Conservation (phyloP, 23 tunicate species). For the Halocynthia aurantium region DNA sequence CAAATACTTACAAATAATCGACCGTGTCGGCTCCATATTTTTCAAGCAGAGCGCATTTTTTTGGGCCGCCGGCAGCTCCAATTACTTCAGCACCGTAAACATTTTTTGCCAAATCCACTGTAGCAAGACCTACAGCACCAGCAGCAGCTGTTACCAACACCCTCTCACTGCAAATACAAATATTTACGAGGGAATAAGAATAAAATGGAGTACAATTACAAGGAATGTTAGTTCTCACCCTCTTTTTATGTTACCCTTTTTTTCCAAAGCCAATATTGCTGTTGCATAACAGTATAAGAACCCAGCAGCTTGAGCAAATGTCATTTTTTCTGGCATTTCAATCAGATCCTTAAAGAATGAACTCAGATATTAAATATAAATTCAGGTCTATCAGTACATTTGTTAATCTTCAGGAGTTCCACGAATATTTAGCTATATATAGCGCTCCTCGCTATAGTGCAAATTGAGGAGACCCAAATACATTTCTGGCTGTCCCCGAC, state of each 20-base stretch:
- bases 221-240: constrained; percentile 18
- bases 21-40: constrained; percentile 55
- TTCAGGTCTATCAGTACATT: no score
- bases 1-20: constrained; percentile 39
- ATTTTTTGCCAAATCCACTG: constrained; percentile 72
- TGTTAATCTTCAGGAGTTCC: no score
- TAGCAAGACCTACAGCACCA: constrained; percentile 87
- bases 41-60: constrained; percentile 60
- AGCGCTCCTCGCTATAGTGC: no score
- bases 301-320: constrained; percentile 67
- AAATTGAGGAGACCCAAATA: no score
- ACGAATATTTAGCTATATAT: no score
- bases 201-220: not conserved
- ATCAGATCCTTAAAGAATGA: not conserved
- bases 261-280: constrained; percentile 58
- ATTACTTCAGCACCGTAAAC: constrained; percentile 54
- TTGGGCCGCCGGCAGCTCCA: constrained; percentile 77
- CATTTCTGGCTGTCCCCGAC: no score
- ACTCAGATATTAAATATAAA: no score
- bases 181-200: not conserved
- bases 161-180: constrained; percentile 29
- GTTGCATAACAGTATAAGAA: constrained; percentile 79
- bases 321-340: constrained; percentile 75
- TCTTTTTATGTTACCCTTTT: constrained; percentile 41
- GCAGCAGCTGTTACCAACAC: constrained; percentile 91